phyloP scores from a whole-genome alignment of 1,140 invertebrate species.

The Pemphigus obesinymphae region DNA sequence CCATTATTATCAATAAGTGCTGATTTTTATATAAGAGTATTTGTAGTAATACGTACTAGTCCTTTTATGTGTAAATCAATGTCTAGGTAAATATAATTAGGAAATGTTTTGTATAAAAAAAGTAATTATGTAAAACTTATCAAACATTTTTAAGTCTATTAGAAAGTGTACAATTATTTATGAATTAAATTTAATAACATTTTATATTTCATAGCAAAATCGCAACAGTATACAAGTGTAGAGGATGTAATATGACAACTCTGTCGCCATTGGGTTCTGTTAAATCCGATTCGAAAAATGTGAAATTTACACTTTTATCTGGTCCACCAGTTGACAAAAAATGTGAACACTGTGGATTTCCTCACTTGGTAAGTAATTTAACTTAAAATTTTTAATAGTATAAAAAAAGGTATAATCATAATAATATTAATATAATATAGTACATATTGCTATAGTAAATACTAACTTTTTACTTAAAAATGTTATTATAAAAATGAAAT shows the following conservation, averaged over 20 bases:
- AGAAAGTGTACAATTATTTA: not conserved
- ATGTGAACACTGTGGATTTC: conserved; percentile 73
- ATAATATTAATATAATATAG: too few species aligned
- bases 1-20: conserved; percentile 88
- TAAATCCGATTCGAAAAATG: conserved; percentile 55
- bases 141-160: not conserved
- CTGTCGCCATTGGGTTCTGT: conserved; percentile 72
- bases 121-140: not conserved
- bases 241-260: conserved; percentile 73
- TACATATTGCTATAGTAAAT: too few species aligned
- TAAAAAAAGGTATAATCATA: not conserved
- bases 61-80: conserved; percentile 78
- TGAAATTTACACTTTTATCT: conserved; percentile 62
- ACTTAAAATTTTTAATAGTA: conserved; percentile 8
- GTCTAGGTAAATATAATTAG: conserved; percentile 57
- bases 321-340: conserved; percentile 61
- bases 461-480: too few species aligned
- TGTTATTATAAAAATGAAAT: too few species aligned
- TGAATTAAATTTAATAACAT: not conserved
- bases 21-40: conserved; percentile 96
- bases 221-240: conserved; percentile 82
- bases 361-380: conserved; percentile 60
- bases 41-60: conserved; percentile 78
- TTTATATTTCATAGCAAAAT: conserved; percentile 61
- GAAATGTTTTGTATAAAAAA: not conserved